These are phyloP conservation scores for Drepanosiphum platanoidis DNA, from an alignment of 2,888 invertebrate species.

Conservation along the genomic window DNA sequence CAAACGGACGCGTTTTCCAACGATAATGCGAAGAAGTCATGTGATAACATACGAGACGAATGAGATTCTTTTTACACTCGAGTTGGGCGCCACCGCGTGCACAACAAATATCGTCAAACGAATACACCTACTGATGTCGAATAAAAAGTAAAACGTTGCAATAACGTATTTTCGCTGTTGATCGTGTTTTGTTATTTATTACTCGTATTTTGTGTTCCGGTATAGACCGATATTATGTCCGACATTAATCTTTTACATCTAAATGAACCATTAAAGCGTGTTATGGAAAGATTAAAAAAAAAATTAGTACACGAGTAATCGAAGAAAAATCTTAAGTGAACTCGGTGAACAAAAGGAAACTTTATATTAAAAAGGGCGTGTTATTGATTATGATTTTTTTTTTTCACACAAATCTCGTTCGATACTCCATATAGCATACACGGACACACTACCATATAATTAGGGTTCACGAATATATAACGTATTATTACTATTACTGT, in stretches of 20 bases:
- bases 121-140: too few relatives aligned
- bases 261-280: slow-evolving; percentile 28
- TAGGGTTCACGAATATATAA: not conserved
- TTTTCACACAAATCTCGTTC: not conserved
- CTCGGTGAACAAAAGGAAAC: slow-evolving; percentile 24
- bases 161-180: too few relatives aligned
- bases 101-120: too few relatives aligned
- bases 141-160: too few relatives aligned
- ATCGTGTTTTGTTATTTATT: too few relatives aligned
- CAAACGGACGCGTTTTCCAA: too few relatives aligned
- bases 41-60: too few relatives aligned
- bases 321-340: not conserved
- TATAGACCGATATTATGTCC: slow-evolving; percentile 8
- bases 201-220: not conserved
- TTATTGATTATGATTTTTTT: slow-evolving; percentile 33
- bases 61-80: too few relatives aligned
- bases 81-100: too few relatives aligned
- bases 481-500: not conserved
- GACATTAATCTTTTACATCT: slow-evolving; percentile 8
- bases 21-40: too few relatives aligned
- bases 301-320: not conserved
- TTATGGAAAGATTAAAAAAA: not conserved
- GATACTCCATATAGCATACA: not conserved
- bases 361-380: slow-evolving; percentile 23
- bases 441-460: not conserved